These are phyloP conservation scores for Orientallactaga bullata DNA, from an alignment of 2,113 vertebrate genomes.

Conservation along the genomic window DNA sequence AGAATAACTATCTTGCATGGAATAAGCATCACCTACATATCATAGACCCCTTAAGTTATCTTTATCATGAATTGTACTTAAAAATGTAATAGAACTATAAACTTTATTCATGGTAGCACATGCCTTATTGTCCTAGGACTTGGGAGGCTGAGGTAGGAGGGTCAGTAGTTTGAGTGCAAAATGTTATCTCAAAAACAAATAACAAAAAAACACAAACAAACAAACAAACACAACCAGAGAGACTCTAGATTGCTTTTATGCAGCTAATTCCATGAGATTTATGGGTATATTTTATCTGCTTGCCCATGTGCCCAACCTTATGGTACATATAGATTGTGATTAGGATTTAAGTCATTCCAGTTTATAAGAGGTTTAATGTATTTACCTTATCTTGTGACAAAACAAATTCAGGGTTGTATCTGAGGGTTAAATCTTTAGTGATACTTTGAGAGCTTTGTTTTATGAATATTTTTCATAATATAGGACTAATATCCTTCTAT, in stretches of 20 bases:
- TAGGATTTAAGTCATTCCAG: not conserved
- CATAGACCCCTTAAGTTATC: slow-evolving; percentile 26
- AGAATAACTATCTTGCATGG: not conserved
- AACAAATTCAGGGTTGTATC: slow-evolving; percentile 40
- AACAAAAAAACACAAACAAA: too few species aligned
- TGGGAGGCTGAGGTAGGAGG: not conserved
- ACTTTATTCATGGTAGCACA: not conserved
- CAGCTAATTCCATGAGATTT: slow-evolving; percentile 28
- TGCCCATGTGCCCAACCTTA: not conserved
- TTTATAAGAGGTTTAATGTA: slow-evolving; percentile 44
- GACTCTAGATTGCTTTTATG: not conserved
- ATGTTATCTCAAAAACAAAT: too few species aligned
- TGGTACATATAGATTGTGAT: not conserved
- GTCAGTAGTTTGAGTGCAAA: not conserved
- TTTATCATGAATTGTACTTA: slow-evolving; percentile 51
- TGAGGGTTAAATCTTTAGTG: not conserved
- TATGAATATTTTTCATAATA: slow-evolving; percentile 6
- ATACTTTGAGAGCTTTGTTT: slow-evolving; percentile 60
- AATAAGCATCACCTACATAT: slow-evolving; percentile 33
- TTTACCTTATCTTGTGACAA: slow-evolving; percentile 42
- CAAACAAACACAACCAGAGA: not conserved
- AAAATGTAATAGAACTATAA: not conserved
- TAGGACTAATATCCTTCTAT: not conserved
- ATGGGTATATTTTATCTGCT: not conserved
- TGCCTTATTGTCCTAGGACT: not conserved